Conservation (phyloP, 37 sponge, comb jelly and placozoan genomes). For the Hormiphora californensis region DNA sequence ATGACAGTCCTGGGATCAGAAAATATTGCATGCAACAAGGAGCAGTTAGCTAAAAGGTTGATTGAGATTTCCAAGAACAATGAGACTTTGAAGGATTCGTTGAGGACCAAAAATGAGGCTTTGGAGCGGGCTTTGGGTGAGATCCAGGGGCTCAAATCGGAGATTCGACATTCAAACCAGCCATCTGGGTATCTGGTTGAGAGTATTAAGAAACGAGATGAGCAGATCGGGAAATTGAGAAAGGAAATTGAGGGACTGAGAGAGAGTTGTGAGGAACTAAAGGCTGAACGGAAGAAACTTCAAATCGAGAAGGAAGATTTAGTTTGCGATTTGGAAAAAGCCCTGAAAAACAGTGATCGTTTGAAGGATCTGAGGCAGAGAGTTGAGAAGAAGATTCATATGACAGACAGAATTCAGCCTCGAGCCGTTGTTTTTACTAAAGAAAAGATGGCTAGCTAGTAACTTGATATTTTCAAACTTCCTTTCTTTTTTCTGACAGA, state of each 20-base stretch:
- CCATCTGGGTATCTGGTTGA: constrained; percentile 36
- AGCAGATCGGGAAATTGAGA: not conserved
- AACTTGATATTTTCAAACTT: too few species aligned
- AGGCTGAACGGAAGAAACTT: not conserved
- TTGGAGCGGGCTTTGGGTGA: not conserved
- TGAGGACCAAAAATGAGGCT: not conserved
- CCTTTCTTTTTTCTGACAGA: too few species aligned
- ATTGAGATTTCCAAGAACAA: constrained; percentile 16
- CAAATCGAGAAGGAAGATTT: not conserved
- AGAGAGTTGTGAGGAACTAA: not conserved
- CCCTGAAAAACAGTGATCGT: constrained; percentile 24
- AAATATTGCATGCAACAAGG: constrained; percentile 46
- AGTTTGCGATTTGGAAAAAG: not conserved
- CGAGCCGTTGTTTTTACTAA: constrained; percentile 1
- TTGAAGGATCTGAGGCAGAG: not conserved
- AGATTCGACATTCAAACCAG: constrained; percentile 25
- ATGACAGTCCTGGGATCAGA: constrained; percentile 24
- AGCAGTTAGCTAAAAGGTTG: constrained; percentile 1
- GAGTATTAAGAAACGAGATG: constrained; percentile 26
- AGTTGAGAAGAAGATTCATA: not conserved
- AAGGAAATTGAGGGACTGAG: not conserved
- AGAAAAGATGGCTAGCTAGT: too few species aligned
- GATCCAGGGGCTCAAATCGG: not conserved
- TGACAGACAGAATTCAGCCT: constrained; percentile 35
- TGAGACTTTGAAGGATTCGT: not conserved